phyloP scores from a whole-genome alignment of 2,888 invertebrate species.

The Silvanus unidentatus region DNA sequence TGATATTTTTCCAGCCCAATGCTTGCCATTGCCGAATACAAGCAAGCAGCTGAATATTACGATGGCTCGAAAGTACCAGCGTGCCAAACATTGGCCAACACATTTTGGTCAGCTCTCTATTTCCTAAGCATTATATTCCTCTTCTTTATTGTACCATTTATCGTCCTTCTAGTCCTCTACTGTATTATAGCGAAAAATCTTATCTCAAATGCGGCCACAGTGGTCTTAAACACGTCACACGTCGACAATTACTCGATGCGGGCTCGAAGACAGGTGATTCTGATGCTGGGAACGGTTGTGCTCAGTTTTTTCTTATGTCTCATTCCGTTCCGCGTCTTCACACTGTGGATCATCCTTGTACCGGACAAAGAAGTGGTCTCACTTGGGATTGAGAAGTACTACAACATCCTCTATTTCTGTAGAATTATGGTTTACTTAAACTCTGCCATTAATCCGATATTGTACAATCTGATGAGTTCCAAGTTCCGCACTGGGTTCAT shows the following conservation, averaged over 20 bases:
- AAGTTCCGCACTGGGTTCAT: constrained; percentile 80
- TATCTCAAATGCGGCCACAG: constrained; percentile 62
- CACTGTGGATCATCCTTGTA: constrained; percentile 74
- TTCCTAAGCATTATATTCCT: constrained; percentile 72
- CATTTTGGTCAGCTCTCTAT: constrained; percentile 70
- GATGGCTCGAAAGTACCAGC: constrained; percentile 67
- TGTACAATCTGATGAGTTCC: constrained; percentile 90
- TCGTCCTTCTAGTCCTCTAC: constrained; percentile 74
- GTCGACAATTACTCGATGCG: constrained; percentile 64
- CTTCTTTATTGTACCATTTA: constrained; percentile 75
- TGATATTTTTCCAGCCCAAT: constrained; percentile 64
- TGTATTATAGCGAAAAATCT: constrained; percentile 78
- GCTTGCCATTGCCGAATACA: constrained; percentile 69
- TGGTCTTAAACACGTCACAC: constrained; percentile 59
- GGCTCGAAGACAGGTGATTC: constrained; percentile 75
- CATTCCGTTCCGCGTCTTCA: constrained; percentile 78
- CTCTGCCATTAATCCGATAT: constrained; percentile 83
- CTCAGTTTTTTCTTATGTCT: constrained; percentile 83
- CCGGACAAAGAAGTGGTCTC: constrained; percentile 62
- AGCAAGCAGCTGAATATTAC: constrained; percentile 55
- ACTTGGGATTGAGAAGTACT: constrained; percentile 72
- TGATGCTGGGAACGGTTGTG: constrained; percentile 83
- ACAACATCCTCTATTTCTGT: constrained; percentile 76
- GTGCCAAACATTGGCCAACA: constrained; percentile 74
- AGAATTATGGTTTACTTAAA: constrained; percentile 84